Conservation (phyloP, 1,140 invertebrate species). For the Drosophila persimilis region DNA sequence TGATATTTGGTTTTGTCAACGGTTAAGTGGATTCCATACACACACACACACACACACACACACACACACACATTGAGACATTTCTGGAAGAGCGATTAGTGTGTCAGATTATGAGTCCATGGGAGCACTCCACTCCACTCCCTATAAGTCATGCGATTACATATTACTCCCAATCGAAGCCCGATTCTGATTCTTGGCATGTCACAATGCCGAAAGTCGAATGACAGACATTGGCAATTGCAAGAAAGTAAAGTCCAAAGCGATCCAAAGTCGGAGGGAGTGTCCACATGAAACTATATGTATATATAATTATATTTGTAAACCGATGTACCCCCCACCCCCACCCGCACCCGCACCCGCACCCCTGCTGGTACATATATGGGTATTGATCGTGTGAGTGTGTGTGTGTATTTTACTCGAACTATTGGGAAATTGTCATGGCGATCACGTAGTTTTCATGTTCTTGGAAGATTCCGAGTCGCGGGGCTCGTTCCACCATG, state of each 20-base stretch:
- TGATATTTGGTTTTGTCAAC: slow-evolving; percentile 20
- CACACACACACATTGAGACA: neutral
- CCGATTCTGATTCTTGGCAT: slow-evolving; percentile 28
- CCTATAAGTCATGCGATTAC: slow-evolving; percentile 5
- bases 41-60: too few species aligned
- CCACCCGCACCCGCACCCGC: too few species aligned
- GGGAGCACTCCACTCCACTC: slow-evolving; percentile 2
- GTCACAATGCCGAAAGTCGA: slow-evolving; percentile 59
- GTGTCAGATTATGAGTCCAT: slow-evolving; percentile 30
- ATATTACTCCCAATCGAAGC: slow-evolving; percentile 31
- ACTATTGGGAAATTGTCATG: slow-evolving; percentile 75
- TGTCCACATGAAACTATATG: slow-evolving; percentile 38
- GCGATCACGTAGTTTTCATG: slow-evolving; percentile 63
- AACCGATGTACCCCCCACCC: slow-evolving; percentile 3
- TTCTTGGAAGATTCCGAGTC: slow-evolving; percentile 49
- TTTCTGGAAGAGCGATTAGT: slow-evolving; percentile 33
- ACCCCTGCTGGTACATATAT: slow-evolving; percentile 9
- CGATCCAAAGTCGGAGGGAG: slow-evolving; percentile 47
- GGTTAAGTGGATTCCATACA: slow-evolving; percentile 17
- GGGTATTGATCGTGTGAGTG: slow-evolving; percentile 63
- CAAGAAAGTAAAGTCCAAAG: slow-evolving; percentile 33
- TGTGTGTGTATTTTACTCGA: slow-evolving; percentile 56
- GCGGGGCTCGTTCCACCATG: slow-evolving; percentile 13
- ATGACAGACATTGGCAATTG: slow-evolving; percentile 52
- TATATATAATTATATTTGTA: too few species aligned